phyloP scores from a whole-genome alignment of 2,888 invertebrate species.

The Habrosyne pyritoides region DNA sequence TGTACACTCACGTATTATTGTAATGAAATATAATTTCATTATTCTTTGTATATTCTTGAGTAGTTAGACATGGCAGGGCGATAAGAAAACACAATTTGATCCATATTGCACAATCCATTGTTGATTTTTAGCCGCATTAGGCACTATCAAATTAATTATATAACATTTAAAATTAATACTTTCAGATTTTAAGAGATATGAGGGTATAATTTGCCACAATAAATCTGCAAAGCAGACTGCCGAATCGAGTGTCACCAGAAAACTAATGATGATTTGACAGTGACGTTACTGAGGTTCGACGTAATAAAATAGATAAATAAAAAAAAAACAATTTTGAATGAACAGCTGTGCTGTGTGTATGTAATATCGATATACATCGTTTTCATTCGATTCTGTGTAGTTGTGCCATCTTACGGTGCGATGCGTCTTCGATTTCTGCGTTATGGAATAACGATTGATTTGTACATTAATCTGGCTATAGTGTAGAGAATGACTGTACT shows the following conservation, averaged over 20 bases:
- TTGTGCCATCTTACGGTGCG: no score
- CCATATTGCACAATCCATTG: conserved; percentile 43
- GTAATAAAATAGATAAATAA: no score
- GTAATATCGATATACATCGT: no score
- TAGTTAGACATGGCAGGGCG: conserved; percentile 40
- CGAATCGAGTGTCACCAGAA: not conserved
- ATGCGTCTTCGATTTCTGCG: no score
- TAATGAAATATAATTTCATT: conserved; percentile 69
- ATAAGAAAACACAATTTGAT: conserved; percentile 41
- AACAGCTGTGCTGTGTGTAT: no score
- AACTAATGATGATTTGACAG: no score
- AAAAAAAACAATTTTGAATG: no score
- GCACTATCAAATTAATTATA: not conserved
- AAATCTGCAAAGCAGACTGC: not conserved
- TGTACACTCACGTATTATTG: conserved; percentile 73
- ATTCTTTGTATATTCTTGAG: conserved; percentile 44
- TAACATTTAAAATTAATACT: not conserved
- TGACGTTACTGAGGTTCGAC: no score
- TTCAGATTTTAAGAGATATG: not conserved
- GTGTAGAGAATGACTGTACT: no score
- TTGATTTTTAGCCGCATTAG: conserved; percentile 11
- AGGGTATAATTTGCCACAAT: not conserved
- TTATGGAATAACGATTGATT: no score
- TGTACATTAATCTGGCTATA: no score
- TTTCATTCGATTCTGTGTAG: no score